phyloP scores from a whole-genome alignment of 1,140 invertebrate genomes.

The Trialeurodes vaporariorum region DNA sequence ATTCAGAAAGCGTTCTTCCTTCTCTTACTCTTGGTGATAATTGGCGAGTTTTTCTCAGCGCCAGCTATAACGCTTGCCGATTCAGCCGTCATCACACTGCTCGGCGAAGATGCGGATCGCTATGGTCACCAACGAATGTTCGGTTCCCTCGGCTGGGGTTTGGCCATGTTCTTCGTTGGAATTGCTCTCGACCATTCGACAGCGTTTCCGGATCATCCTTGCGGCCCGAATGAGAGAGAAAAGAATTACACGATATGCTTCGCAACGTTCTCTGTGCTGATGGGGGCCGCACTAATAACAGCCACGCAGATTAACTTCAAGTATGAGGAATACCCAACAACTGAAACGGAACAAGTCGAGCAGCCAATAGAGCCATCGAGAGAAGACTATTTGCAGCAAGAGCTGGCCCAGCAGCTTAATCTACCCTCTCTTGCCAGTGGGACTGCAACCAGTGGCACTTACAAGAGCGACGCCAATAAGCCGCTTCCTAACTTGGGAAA shows the following conservation, averaged over 20 bases:
- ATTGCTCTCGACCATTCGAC: constrained; percentile 96
- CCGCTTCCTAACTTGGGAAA: constrained; percentile 39
- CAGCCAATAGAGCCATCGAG: constrained; percentile 35
- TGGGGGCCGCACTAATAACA: constrained; percentile 86
- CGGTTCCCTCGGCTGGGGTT: constrained; percentile 92
- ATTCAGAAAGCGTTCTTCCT: constrained; percentile 96
- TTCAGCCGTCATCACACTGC: constrained; percentile 78
- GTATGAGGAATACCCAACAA: constrained; percentile 43
- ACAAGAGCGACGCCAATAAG: constrained; percentile 14
- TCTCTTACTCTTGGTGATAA: constrained; percentile 76
- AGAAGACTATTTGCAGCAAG: constrained; percentile 66
- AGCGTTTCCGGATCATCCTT: constrained; percentile 79
- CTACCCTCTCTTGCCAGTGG: constrained; percentile 56
- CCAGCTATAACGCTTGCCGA: constrained; percentile 96
- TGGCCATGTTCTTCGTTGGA: constrained; percentile 97
- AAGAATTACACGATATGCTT: constrained; percentile 99
- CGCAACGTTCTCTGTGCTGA: constrained; percentile 91
- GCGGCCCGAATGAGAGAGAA: constrained; percentile 73
- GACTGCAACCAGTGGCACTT: constrained; percentile 36
- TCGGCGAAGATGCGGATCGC: constrained; percentile 82
- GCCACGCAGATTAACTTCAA: constrained; percentile 82
- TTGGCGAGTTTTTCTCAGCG: constrained; percentile 95
- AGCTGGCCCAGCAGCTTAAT: constrained; percentile 65
- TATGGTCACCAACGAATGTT: constrained; percentile 98
- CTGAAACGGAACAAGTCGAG: constrained; percentile 28